These are phyloP conservation scores for Myotis vivesi DNA, from an alignment of 2,797 vertebrate genomes.

Conservation along the genomic window DNA sequence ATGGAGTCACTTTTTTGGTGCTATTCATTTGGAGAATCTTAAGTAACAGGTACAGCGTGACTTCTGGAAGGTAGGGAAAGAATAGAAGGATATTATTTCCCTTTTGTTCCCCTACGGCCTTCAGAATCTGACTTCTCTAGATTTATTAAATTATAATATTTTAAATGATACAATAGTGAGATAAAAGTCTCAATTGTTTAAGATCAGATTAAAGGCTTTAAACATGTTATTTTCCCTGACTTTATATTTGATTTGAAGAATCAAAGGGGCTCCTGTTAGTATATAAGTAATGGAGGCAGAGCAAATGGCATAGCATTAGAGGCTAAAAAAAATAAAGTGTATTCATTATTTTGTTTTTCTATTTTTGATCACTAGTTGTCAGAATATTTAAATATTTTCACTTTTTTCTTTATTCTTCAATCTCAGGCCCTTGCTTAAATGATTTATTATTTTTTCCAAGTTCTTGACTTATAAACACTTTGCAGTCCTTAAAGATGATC, in stretches of 20 bases:
- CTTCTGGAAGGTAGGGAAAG: background rate
- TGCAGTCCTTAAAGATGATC: background rate
- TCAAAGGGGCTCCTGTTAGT: background rate
- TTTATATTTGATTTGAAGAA: background rate
- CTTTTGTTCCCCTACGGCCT: background rate
- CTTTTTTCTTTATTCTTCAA: background rate
- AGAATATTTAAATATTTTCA: constrained; percentile 20
- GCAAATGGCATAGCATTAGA: background rate
- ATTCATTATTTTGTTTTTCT: background rate
- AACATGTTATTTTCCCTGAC: background rate
- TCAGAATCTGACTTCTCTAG: background rate
- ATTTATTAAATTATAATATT: constrained; percentile 24
- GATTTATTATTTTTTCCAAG: background rate
- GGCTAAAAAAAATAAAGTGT: background rate
- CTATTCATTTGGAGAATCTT: constrained; percentile 37
- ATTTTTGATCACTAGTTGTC: background rate
- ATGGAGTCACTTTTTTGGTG: constrained; percentile 11
- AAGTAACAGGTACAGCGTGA: background rate
- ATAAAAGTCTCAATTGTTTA: background rate
- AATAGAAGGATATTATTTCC: constrained; percentile 3
- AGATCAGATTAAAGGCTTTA: background rate
- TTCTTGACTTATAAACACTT: background rate
- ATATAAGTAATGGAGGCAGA: background rate
- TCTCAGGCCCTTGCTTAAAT: background rate
- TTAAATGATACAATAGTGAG: constrained; percentile 3